Evolutionary conservation across 2,797 vertebrate species (phyloP).

Genomic region (Micropoecilia bifurca): DNA sequence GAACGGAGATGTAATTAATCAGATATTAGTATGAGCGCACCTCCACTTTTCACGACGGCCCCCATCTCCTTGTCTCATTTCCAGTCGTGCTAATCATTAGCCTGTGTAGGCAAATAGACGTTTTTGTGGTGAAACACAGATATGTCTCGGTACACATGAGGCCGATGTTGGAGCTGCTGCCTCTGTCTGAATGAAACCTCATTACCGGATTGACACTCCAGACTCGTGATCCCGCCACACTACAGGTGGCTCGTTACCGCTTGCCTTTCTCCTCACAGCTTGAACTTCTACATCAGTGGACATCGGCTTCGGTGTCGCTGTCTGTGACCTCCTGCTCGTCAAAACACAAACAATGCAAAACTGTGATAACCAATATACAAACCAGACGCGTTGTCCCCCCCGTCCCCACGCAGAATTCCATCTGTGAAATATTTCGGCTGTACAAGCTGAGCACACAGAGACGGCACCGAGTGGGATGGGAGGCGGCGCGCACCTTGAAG

Average conservation of each 20-base stretch:
- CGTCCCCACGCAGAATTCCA: not conserved
- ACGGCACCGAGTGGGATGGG: constrained; percentile 11
- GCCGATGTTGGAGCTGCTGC: constrained; percentile 26
- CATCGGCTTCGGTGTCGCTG: not conserved
- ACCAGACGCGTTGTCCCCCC: not conserved
- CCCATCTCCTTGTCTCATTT: constrained; percentile 56
- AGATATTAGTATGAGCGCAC: constrained; percentile 62
- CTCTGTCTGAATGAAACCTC: constrained; percentile 44
- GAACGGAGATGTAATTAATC: constrained; percentile 74
- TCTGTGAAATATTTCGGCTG: constrained; percentile 6
- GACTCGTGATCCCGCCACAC: constrained; percentile 12
- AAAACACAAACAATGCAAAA: constrained; percentile 12
- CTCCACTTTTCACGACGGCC: constrained; percentile 44
- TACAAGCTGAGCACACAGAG: constrained; percentile 13
- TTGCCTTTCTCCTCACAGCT: constrained; percentile 25
- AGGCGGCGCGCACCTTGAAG: constrained; percentile 16
- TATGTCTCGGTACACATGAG: constrained; percentile 23
- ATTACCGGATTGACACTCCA: constrained; percentile 39
- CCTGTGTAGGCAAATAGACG: constrained; percentile 28
- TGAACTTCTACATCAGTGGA: constrained; percentile 13
- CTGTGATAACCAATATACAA: constrained; percentile 19
- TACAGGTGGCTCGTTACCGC: constrained; percentile 64
- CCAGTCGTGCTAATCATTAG: constrained; percentile 64
- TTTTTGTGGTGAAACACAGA: constrained; percentile 39
- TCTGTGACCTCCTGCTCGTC: constrained; percentile 25